These are phyloP conservation scores for Octonoba sinensis DNA, from an alignment of 2,888 invertebrate species.

Conservation along the genomic window DNA sequence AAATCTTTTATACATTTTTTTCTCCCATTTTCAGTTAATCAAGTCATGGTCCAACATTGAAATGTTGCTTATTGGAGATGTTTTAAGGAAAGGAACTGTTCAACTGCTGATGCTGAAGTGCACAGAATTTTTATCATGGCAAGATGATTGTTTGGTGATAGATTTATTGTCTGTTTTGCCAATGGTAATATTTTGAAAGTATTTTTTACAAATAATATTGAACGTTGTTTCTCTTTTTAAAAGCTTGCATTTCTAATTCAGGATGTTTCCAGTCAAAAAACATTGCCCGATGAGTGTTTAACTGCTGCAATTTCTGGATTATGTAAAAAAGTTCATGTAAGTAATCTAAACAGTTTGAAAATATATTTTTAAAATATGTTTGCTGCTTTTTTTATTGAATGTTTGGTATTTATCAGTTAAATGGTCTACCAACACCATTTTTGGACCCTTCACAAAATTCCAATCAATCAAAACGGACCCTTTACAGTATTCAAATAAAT, in stretches of 20 bases:
- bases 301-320: constrained; percentile 25
- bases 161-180: constrained; percentile 14
- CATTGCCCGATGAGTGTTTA: constrained; percentile 18
- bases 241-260: neutral
- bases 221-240: neutral
- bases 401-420: too few relatives aligned
- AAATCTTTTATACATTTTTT: too few relatives aligned
- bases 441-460: too few relatives aligned
- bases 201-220: neutral
- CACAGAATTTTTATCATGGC: constrained; percentile 15
- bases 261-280: neutral
- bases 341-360: neutral
- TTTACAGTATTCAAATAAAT: too few relatives aligned
- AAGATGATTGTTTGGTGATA: constrained; percentile 21
- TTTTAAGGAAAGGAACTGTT: constrained; percentile 27
- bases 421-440: too few relatives aligned
- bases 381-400: too few relatives aligned
- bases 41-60: constrained; percentile 28
- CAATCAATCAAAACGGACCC: too few relatives aligned
- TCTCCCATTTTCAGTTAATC: neutral
- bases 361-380: neutral
- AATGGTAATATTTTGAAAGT: constrained; percentile 19
- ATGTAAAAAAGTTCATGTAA: constrained; percentile 34
- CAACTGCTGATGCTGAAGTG: constrained; percentile 25
- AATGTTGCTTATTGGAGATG: constrained; percentile 19